Conservation (phyloP, 1,140 invertebrate genomes). For the Bombus superbus region DNA sequence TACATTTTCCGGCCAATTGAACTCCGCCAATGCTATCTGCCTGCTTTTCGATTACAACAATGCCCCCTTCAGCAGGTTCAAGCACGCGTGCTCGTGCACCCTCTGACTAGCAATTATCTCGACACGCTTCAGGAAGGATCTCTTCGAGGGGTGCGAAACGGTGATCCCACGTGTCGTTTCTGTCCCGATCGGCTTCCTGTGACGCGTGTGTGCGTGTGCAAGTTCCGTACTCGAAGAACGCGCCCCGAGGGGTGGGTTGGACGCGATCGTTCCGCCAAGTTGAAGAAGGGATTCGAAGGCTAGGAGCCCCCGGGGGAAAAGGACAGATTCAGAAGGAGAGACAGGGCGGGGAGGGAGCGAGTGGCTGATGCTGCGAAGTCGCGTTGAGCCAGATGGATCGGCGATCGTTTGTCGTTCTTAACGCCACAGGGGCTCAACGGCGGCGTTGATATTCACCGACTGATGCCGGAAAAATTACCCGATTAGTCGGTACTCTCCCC, state of each 20-base stretch:
- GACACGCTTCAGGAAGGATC: conserved; percentile 46
- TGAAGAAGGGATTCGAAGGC: conserved; percentile 41
- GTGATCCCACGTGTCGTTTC: conserved; percentile 7
- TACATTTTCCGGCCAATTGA: conserved; percentile 32
- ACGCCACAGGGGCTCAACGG: conserved; percentile 75
- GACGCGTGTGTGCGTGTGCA: background rate
- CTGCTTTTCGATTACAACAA: conserved; percentile 41
- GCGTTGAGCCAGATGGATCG: conserved; percentile 82
- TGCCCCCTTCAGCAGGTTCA: conserved; percentile 42
- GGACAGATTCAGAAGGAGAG: conserved; percentile 55
- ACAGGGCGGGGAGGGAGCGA: conserved; percentile 1
- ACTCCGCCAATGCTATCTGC: conserved; percentile 26
- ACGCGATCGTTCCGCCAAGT: conserved; percentile 33
- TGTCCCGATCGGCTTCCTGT: conserved; percentile 33
- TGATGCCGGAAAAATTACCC: conserved; percentile 81
- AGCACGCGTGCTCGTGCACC: conserved; percentile 20
- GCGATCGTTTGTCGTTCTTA: conserved; percentile 83
- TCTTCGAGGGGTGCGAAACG: conserved; percentile 25
- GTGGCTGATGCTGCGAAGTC: conserved; percentile 70
- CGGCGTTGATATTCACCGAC: conserved; percentile 81
- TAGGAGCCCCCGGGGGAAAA: conserved; percentile 3
- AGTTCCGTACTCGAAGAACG: conserved; percentile 47
- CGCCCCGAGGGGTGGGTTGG: background rate
- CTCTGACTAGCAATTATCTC: conserved; percentile 50
- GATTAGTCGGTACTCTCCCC: conserved; percentile 74